Evolutionary conservation across 2,797 vertebrate species (phyloP).

Genomic region (Trachops cirrhosus): DNA sequence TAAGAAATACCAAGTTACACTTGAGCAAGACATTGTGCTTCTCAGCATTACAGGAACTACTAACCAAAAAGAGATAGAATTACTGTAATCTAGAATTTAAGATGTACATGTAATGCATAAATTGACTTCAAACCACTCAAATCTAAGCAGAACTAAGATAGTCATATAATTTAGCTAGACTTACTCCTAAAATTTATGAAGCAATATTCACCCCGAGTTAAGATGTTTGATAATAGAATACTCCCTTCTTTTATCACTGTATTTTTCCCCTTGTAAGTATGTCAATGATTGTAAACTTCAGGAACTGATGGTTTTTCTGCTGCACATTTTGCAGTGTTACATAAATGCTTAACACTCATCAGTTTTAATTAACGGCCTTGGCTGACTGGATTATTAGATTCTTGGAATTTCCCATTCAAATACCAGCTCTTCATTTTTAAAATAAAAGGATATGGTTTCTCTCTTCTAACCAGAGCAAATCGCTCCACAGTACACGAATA

Average conservation of each 20-base stretch:
- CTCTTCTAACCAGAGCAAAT: slow-evolving; percentile 65
- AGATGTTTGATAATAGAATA: not conserved
- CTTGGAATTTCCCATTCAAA: slow-evolving; percentile 65
- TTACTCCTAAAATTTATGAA: not conserved
- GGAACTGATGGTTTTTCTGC: slow-evolving; percentile 48
- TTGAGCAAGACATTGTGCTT: slow-evolving; percentile 32
- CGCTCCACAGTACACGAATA: not conserved
- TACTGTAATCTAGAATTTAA: slow-evolving; percentile 52
- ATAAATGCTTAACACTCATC: slow-evolving; percentile 57
- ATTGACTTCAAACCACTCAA: not conserved
- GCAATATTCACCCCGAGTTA: not conserved
- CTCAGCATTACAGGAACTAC: slow-evolving; percentile 45
- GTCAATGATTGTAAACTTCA: slow-evolving; percentile 51
- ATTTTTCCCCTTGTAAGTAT: not conserved
- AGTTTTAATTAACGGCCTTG: slow-evolving; percentile 68
- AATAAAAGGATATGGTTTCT: slow-evolving; percentile 53
- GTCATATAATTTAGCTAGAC: not conserved
- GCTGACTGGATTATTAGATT: slow-evolving; percentile 62
- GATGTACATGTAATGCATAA: not conserved
- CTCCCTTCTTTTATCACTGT: not conserved
- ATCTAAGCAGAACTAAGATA: not conserved
- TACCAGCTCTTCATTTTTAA: slow-evolving; percentile 55
- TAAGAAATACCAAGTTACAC: not conserved
- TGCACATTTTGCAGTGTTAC: slow-evolving; percentile 25
- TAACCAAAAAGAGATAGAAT: slow-evolving; percentile 17